phyloP scores from a whole-genome alignment of 1,140 invertebrate species.

The Goniozus legneri region DNA sequence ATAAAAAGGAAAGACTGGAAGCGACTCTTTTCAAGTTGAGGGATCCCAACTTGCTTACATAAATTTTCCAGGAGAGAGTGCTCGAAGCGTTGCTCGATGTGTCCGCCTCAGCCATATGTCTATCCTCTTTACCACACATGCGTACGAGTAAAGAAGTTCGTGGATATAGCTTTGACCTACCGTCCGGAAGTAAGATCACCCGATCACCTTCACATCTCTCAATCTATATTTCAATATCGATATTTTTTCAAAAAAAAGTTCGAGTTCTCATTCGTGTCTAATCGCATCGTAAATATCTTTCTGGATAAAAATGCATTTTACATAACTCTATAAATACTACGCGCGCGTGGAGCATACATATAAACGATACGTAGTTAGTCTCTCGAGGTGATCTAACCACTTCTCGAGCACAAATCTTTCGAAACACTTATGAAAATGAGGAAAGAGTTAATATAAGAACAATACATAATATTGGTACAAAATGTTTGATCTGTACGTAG shows the following conservation, averaged over 20 bases:
- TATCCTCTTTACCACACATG: background rate
- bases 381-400: too few relatives aligned
- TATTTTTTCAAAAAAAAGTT: background rate
- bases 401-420: background rate
- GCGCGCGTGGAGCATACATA: too few relatives aligned
- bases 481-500: too few relatives aligned
- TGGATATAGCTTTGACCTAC: slow-evolving; percentile 13
- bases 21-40: too few relatives aligned
- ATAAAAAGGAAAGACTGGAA: too few relatives aligned
- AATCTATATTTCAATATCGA: background rate
- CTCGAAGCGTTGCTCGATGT: background rate
- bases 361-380: too few relatives aligned
- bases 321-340: background rate
- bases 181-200: slow-evolving; percentile 13
- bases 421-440: background rate
- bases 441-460: slow-evolving; percentile 2
- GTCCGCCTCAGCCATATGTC: too few relatives aligned
- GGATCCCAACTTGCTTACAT: background rate
- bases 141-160: background rate
- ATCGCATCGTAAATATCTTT: too few relatives aligned
- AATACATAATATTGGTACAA: too few relatives aligned
- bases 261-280: too few relatives aligned
- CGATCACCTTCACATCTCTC: background rate
- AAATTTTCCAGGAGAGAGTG: background rate
- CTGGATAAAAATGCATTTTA: background rate